These are phyloP conservation scores for Epizoanthus scotinus DNA, from an alignment of 92 coral and sea anemone species.

Conservation along the genomic window DNA sequence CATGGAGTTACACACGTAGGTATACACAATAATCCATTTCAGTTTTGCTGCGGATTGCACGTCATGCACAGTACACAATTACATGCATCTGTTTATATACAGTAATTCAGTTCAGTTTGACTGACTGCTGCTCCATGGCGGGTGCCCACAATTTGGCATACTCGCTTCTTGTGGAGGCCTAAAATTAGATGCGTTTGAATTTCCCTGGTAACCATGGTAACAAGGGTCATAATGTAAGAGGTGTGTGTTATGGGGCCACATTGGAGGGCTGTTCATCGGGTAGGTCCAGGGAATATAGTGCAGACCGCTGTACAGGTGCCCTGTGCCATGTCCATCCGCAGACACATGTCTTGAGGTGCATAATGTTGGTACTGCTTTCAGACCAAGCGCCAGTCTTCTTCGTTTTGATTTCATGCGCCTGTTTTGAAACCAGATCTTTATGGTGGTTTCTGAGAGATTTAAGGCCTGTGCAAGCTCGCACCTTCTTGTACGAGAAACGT, in stretches of 20 bases:
- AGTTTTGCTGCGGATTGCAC: too few species aligned
- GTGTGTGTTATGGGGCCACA: constrained; percentile 84
- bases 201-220: constrained; percentile 70
- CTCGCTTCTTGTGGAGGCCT: constrained; percentile 35
- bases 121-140: constrained; percentile 39
- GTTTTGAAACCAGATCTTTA: constrained; percentile 92
- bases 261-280: constrained; percentile 69
- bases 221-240: constrained; percentile 84
- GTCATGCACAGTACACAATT: too few species aligned
- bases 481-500: constrained; percentile 83
- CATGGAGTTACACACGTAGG: too few species aligned
- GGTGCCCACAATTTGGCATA: constrained; percentile 14
- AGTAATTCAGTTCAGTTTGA: not conserved
- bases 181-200: constrained; percentile 6
- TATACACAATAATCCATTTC: too few species aligned
- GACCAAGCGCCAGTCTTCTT: constrained; percentile 88
- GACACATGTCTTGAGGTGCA: constrained; percentile 78
- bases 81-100: not conserved
- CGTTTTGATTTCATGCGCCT: constrained; percentile 89
- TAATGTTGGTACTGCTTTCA: constrained; percentile 70
- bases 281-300: constrained; percentile 89
- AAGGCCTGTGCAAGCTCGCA: constrained; percentile 84
- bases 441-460: constrained; percentile 85
- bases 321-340: constrained; percentile 61
- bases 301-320: constrained; percentile 82